Percentiles rank a stretch among this genome's conserved stretches.
phyloP scores from a whole-genome alignment of 64 coral and sea anemone genomes.

The Hydrozoanthus tunicans region DNA sequence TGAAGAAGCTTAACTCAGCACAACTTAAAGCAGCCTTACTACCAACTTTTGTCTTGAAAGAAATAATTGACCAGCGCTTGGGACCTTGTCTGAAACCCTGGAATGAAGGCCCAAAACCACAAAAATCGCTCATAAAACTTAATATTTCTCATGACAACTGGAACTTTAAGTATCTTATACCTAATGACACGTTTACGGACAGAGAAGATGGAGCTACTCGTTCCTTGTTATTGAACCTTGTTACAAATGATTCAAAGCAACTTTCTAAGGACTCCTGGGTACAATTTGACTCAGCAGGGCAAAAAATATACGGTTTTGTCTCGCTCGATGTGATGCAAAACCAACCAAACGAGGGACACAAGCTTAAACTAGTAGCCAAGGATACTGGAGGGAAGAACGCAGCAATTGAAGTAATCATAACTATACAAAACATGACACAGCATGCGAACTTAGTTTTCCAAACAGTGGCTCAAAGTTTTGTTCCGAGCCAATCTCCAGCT shows the following conservation, averaged over 20 bases:
- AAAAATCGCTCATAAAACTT: conserved; percentile 10
- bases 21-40: conserved; percentile 3
- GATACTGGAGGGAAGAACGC: conserved; percentile 45
- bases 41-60: conserved; percentile 49
- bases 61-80: conserved; percentile 21
- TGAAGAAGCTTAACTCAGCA: conserved; percentile 11
- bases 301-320: conserved; percentile 47
- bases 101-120: conserved; percentile 32
- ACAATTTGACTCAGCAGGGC: conserved; percentile 34
- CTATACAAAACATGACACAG: background rate
- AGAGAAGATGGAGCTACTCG: conserved; percentile 59
- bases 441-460: conserved; percentile 30
- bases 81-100: conserved; percentile 22
- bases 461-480: conserved; percentile 40
- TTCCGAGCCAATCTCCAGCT: conserved; percentile 5
- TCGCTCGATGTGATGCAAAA: background rate
- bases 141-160: conserved; percentile 20
- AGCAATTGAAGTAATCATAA: background rate
- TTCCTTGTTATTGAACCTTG: conserved; percentile 20
- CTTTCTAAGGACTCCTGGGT: conserved; percentile 53
- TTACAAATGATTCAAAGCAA: background rate
- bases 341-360: conserved; percentile 40
- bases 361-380: conserved; percentile 8
- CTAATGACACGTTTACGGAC: conserved; percentile 44
- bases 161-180: conserved; percentile 50